Evolutionary conservation across 2,113 vertebrate species (phyloP).

Genomic region (Stegastes partitus): DNA sequence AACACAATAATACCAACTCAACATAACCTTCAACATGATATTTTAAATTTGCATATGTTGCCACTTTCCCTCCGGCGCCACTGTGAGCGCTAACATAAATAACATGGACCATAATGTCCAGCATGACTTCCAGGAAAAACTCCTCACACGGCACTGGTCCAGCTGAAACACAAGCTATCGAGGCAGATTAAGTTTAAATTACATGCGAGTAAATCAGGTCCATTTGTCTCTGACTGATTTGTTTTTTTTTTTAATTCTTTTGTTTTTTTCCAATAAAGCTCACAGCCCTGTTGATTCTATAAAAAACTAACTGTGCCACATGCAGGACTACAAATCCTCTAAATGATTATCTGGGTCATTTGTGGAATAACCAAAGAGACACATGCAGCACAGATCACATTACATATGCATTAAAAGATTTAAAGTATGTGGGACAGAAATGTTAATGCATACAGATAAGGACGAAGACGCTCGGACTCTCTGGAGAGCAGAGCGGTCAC

Average conservation of each 20-base stretch:
- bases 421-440: conserved; percentile 18
- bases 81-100: conserved; percentile 34
- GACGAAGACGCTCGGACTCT: conserved; percentile 31
- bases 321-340: conserved; percentile 4
- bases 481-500: conserved; percentile 33
- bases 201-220: too few relatives aligned
- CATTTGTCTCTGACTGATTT: too few relatives aligned
- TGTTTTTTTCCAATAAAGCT: too few relatives aligned
- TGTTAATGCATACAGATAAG: conserved; percentile 14
- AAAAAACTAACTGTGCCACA: conserved; percentile 7
- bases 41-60: conserved; percentile 19
- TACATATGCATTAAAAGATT: conserved; percentile 35
- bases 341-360: conserved; percentile 37
- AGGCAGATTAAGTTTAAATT: conserved; percentile 13
- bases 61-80: conserved; percentile 1
- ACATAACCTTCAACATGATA: conserved; percentile 40
- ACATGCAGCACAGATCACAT: conserved; percentile 3
- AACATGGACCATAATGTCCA: conserved; percentile 14
- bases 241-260: too few relatives aligned
- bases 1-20: conserved; percentile 7
- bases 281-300: not conserved
- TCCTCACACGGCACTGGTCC: not conserved
- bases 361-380: conserved; percentile 20
- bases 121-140: conserved; percentile 27
- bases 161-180: not conserved